A percentile compares a stretch with the other conserved stretches of the same genome.
Conservation (phyloP, 2,113 vertebrate species). For the Ammodytes dubius region DNA sequence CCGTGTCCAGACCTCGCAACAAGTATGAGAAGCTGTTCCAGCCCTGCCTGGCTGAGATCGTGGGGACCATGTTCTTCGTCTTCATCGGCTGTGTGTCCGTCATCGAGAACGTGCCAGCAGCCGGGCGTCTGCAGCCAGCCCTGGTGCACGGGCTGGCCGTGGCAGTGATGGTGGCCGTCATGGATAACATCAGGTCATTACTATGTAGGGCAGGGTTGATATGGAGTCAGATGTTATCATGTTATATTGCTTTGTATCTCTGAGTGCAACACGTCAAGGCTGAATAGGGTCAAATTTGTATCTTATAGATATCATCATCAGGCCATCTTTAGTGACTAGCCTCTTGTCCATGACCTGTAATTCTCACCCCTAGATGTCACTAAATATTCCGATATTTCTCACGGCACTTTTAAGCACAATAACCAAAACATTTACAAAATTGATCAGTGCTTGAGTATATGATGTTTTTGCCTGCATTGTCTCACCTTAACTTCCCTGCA, state of each 20-base stretch:
- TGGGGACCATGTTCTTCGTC: conserved; percentile 85
- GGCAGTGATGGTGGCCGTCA: conserved; percentile 78
- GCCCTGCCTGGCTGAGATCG: conserved; percentile 81
- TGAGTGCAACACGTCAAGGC: neutral
- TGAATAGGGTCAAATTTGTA: neutral
- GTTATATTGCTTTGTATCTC: neutral
- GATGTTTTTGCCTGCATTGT: too few species aligned
- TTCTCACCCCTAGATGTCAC: too few species aligned
- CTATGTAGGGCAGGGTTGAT: too few species aligned
- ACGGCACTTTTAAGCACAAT: too few species aligned
- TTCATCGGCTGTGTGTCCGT: conserved; percentile 85
- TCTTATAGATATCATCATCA: too few species aligned
- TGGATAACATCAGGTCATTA: conserved; percentile 83
- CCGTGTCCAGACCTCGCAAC: conserved; percentile 15
- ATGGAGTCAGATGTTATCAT: neutral
- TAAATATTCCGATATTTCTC: too few species aligned
- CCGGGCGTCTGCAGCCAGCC: conserved; percentile 82
- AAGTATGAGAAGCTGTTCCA: conserved; percentile 78
- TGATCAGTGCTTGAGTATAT: too few species aligned
- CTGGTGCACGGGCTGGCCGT: conserved; percentile 84
- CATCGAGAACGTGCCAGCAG: conserved; percentile 81
- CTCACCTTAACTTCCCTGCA: too few species aligned
- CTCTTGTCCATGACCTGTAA: too few species aligned
- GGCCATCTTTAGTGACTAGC: too few species aligned
- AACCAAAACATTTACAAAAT: too few species aligned